These are phyloP conservation scores for Emberiza fucata DNA, from an alignment of 2,113 vertebrate genomes.

Conservation along the genomic window DNA sequence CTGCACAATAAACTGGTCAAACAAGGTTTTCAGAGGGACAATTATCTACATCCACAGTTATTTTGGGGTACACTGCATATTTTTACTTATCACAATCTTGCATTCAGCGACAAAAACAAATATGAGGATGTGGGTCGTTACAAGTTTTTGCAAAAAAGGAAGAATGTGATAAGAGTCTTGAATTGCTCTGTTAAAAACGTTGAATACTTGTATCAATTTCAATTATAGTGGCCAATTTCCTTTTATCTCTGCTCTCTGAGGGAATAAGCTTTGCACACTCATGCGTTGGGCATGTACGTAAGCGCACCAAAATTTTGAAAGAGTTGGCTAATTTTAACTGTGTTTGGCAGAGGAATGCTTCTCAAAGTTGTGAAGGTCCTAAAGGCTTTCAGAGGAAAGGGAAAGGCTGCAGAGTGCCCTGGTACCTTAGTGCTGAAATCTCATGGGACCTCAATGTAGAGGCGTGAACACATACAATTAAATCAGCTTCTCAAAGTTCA, in stretches of 20 bases:
- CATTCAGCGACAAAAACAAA: conserved; percentile 10
- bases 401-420: not conserved
- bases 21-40: not conserved
- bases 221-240: not conserved
- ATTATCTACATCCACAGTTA: not conserved
- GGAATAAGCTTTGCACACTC: not conserved
- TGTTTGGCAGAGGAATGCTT: not conserved
- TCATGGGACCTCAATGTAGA: not conserved
- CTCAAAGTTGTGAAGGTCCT: not conserved
- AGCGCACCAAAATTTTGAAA: not conserved
- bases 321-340: not conserved
- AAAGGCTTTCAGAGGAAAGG: not conserved
- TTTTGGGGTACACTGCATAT: not conserved
- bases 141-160: not conserved
- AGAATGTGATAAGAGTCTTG: not conserved
- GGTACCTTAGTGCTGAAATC: not conserved
- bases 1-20: not conserved
- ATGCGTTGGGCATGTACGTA: not conserved
- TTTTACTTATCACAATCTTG: not conserved
- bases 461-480: not conserved
- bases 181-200: not conserved
- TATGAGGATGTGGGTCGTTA: conserved; percentile 7
- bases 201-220: not conserved
- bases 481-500: not conserved
- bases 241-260: not conserved